A percentile compares a stretch with the other conserved stretches of the same genome.
These are phyloP conservation scores for Drosophila picticornis DNA, from an alignment of 2,888 invertebrate genomes.

Conservation along the genomic window DNA sequence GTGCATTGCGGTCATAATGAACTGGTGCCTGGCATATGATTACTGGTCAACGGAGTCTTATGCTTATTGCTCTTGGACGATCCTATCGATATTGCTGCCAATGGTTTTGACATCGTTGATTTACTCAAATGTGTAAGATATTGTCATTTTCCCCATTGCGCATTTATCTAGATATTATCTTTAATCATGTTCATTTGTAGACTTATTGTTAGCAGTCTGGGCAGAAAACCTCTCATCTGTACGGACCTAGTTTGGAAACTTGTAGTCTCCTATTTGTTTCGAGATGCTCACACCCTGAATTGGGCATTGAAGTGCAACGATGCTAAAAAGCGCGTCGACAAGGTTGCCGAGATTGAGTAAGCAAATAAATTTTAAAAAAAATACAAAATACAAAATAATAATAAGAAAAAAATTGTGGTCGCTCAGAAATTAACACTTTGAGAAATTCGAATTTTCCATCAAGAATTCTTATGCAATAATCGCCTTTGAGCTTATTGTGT, in stretches of 20 bases:
- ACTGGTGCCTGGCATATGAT: constrained; percentile 57
- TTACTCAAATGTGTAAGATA: constrained; percentile 55
- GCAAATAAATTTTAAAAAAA: neutral
- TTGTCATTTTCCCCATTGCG: neutral
- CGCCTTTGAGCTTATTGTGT: neutral
- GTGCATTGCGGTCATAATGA: constrained; percentile 52
- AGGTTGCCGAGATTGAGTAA: constrained; percentile 54
- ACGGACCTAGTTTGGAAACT: constrained; percentile 42
- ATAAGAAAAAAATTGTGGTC: neutral
- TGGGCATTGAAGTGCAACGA: constrained; percentile 47
- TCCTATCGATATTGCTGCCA: constrained; percentile 56
- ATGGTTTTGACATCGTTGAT: constrained; percentile 61
- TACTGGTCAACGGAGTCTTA: constrained; percentile 41
- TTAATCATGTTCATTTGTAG: constrained; percentile 28
- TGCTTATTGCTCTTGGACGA: constrained; percentile 58
- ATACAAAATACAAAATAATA: neutral
- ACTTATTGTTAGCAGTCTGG: constrained; percentile 25
- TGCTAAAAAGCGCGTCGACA: constrained; percentile 44
- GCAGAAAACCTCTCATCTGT: constrained; percentile 32
- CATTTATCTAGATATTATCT: neutral
- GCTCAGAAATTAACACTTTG: neutral
- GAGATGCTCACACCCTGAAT: constrained; percentile 50
- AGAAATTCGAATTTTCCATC: neutral
- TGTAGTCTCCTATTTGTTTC: constrained; percentile 62
- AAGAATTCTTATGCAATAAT: neutral